These are phyloP conservation scores for Falco concolor DNA, from an alignment of 2,797 vertebrate genomes.

Conservation along the genomic window DNA sequence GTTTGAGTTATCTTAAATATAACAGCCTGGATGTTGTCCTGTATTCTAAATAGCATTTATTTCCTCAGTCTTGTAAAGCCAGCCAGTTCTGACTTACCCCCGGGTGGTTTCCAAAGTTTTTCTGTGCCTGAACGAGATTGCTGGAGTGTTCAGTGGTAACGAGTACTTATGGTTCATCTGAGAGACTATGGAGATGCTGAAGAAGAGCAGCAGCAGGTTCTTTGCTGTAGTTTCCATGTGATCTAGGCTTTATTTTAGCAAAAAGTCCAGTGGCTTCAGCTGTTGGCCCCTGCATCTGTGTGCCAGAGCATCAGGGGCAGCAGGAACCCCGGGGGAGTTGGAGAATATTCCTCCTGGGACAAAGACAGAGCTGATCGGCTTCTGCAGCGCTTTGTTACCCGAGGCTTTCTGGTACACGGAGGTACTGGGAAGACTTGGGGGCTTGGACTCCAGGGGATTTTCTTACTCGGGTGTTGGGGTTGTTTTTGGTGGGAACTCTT, in stretches of 20 bases:
- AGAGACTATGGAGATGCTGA: not conserved
- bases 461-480: not conserved
- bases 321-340: not conserved
- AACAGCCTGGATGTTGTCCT: not conserved
- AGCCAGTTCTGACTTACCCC: not conserved
- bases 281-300: not conserved
- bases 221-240: not conserved
- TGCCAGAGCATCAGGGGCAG: not conserved
- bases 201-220: not conserved
- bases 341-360: not conserved
- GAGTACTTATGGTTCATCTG: not conserved
- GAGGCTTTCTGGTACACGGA: not conserved
- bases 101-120: not conserved
- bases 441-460: not conserved
- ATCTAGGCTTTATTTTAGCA: not conserved
- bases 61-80: not conserved
- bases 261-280: not conserved
- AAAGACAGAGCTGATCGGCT: not conserved
- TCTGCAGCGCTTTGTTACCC: not conserved
- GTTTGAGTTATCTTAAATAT: accelerated
- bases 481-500: not conserved
- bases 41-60: not conserved
- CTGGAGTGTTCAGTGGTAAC: not conserved
- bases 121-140: not conserved
- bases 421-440: not conserved